phyloP scores from a whole-genome alignment of 2,888 invertebrate species.

The Nephrotoma flavescens region DNA sequence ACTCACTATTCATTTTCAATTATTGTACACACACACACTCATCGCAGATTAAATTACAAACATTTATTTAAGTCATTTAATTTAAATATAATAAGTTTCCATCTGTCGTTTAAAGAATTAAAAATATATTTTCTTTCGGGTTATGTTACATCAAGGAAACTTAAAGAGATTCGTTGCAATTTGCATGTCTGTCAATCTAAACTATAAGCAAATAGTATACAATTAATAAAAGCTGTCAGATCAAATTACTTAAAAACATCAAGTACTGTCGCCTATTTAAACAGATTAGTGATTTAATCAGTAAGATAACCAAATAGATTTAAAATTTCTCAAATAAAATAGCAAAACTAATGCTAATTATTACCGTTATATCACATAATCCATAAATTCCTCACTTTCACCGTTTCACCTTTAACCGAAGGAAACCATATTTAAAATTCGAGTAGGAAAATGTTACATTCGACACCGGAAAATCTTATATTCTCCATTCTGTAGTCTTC shows the following conservation, averaged over 20 bases:
- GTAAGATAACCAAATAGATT: too few relatives aligned
- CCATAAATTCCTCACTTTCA: too few relatives aligned
- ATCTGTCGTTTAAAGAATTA: background rate
- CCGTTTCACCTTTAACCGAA: too few relatives aligned
- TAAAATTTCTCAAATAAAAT: too few relatives aligned
- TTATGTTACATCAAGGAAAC: background rate
- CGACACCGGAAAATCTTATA: too few relatives aligned
- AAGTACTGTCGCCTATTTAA: too few relatives aligned
- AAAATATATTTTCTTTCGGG: background rate
- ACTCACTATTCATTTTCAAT: background rate
- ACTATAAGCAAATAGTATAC: background rate
- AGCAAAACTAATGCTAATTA: too few relatives aligned
- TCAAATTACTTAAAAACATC: background rate
- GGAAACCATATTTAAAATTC: too few relatives aligned
- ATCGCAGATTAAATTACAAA: background rate
- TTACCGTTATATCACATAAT: too few relatives aligned
- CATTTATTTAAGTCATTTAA: background rate
- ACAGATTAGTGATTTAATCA: too few relatives aligned
- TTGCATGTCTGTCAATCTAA: background rate
- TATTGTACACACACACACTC: background rate
- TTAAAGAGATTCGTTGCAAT: background rate
- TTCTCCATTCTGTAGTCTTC: too few relatives aligned
- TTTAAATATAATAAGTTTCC: background rate
- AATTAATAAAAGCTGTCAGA: background rate
- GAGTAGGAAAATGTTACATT: too few relatives aligned